Percentiles rank a stretch among this genome's conserved stretches.
Conservation (phyloP, 2,888 invertebrate genomes). For the Phalera bucephala region DNA sequence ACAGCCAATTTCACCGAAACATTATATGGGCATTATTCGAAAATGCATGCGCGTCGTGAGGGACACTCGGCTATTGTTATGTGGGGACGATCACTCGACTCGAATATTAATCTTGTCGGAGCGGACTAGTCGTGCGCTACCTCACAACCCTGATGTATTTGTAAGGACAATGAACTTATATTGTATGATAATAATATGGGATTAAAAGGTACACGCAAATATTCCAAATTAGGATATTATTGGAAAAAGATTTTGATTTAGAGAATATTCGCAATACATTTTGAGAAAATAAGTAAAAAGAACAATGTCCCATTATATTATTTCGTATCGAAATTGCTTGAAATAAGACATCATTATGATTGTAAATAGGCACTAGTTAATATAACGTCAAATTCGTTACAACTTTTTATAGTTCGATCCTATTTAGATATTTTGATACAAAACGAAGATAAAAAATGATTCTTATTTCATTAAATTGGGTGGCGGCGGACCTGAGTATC, state of each 20-base stretch:
- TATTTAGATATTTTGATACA: too few relatives aligned
- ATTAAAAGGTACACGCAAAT: slow-evolving; percentile 13
- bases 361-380: too few relatives aligned
- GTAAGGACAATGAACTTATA: slow-evolving; percentile 65
- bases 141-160: slow-evolving; percentile 45
- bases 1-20: slow-evolving; percentile 74
- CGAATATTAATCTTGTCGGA: slow-evolving; percentile 79
- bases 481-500: too few relatives aligned
- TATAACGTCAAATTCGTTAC: too few relatives aligned
- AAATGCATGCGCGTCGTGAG: slow-evolving; percentile 75
- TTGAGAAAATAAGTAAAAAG: too few relatives aligned
- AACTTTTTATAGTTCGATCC: too few relatives aligned
- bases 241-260: not conserved
- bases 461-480: too few relatives aligned
- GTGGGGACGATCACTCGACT: slow-evolving; percentile 64
- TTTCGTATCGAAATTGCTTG: too few relatives aligned
- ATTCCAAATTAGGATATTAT: slow-evolving; percentile 17
- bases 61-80: slow-evolving; percentile 68
- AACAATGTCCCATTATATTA: too few relatives aligned
- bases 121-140: slow-evolving; percentile 48
- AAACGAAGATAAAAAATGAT: too few relatives aligned
- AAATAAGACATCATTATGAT: too few relatives aligned
- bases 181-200: slow-evolving; percentile 30
- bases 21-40: slow-evolving; percentile 80
- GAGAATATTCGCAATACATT: not conserved